These are phyloP conservation scores for Formicarius rufipectus DNA, from an alignment of 2,113 vertebrate genomes.

Conservation along the genomic window DNA sequence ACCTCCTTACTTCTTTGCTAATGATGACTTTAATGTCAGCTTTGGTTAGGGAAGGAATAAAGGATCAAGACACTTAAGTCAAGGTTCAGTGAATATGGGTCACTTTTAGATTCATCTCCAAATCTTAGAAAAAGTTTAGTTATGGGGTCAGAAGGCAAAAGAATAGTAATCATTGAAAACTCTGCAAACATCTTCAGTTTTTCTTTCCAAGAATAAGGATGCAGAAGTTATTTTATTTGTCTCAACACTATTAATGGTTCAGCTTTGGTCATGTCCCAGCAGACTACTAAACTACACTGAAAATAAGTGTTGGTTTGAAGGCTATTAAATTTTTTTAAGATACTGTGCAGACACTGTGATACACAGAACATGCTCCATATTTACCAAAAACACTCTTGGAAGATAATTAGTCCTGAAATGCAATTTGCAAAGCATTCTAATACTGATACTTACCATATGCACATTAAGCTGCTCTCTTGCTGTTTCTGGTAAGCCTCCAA, in stretches of 20 bases:
- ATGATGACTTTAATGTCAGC: background rate
- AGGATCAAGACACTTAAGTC: background rate
- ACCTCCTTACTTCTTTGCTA: background rate
- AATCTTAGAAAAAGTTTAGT: background rate
- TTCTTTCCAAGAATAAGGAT: background rate
- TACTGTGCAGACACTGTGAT: constrained; percentile 1
- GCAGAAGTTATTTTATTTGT: background rate
- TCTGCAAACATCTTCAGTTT: background rate
- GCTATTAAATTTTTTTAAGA: background rate
- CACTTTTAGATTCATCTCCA: background rate
- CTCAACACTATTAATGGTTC: background rate
- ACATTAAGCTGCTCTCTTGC: constrained; percentile 93
- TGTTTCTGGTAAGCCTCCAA: constrained; percentile 98
- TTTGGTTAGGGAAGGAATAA: background rate
- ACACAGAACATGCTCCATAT: background rate
- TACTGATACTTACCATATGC: constrained; percentile 92
- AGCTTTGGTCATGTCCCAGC: background rate
- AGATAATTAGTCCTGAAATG: background rate
- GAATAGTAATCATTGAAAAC: background rate
- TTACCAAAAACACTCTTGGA: constrained; percentile 29
- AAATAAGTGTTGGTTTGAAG: background rate
- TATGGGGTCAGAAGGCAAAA: background rate
- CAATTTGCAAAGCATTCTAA: constrained; percentile 69
- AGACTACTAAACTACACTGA: background rate
- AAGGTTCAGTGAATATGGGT: background rate